A percentile compares a stretch with the other conserved stretches of the same genome.
These are phyloP conservation scores for Cecropterus lyciades DNA, from an alignment of 1,140 invertebrate species.

Conservation along the genomic window DNA sequence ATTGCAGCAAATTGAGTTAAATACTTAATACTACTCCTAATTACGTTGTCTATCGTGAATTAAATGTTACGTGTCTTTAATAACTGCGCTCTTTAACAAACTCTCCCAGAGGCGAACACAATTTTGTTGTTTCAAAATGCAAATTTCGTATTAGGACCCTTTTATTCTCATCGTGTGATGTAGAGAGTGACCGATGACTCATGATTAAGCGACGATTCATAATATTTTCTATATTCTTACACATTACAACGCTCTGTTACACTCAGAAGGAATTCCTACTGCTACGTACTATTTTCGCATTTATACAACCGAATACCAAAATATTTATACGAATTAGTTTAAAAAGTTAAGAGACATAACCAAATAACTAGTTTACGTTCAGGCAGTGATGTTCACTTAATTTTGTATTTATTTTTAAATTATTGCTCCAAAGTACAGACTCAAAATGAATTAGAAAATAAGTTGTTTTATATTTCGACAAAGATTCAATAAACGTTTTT, in stretches of 20 bases:
- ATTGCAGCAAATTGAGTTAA: no score
- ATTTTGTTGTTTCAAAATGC: no score
- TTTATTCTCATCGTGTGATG: no score
- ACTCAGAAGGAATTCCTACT: conserved; percentile 34
- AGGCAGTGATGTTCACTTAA: conserved; percentile 65
- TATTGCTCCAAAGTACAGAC: conserved; percentile 71
- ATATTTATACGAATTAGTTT: conserved; percentile 18
- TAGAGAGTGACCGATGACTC: no score
- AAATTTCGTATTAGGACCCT: no score
- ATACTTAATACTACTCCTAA: no score
- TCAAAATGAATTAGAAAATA: conserved; percentile 47
- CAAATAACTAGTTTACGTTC: conserved; percentile 46
- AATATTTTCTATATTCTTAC: not conserved
- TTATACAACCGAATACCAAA: conserved; percentile 40
- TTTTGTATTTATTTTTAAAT: conserved; percentile 49
- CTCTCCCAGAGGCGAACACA: no score
- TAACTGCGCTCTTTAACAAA: no score
- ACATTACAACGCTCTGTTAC: not conserved
- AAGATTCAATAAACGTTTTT: not conserved
- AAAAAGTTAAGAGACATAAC: conserved; percentile 43
- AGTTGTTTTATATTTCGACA: conserved; percentile 8
- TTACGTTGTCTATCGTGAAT: no score
- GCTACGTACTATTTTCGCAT: conserved; percentile 34
- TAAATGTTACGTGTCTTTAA: no score
- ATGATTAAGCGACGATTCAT: no score